These are phyloP conservation scores for Aplysia californica DNA, from an alignment of 1,140 invertebrate species.

Conservation along the genomic window DNA sequence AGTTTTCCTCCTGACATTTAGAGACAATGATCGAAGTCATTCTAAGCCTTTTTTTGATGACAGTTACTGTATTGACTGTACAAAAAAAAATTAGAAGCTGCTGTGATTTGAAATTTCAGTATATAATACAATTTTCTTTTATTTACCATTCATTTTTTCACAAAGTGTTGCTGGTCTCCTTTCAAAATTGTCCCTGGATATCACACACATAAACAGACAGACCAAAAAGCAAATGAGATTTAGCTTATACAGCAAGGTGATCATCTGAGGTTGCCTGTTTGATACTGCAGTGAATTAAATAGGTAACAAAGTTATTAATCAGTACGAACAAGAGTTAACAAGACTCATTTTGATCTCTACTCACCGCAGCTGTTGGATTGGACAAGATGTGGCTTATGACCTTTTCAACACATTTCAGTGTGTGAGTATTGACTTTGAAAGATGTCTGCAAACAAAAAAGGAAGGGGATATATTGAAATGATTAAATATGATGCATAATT, in stretches of 20 bases:
- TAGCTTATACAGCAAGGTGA: background rate
- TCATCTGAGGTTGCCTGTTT: background rate
- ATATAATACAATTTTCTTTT: too few species aligned
- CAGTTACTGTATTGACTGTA: too few species aligned
- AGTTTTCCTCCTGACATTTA: too few species aligned
- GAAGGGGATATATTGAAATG: background rate
- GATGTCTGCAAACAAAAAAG: slow-evolving; percentile 37
- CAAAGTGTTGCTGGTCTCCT: too few species aligned
- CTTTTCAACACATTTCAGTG: slow-evolving; percentile 40
- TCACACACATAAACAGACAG: background rate
- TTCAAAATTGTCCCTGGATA: background rate
- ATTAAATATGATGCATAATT: too few species aligned
- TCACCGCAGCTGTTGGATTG: slow-evolving; percentile 46
- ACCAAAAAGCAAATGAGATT: background rate
- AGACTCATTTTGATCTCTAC: slow-evolving; percentile 13
- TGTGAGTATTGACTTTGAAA: slow-evolving; percentile 33
- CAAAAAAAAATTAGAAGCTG: too few species aligned
- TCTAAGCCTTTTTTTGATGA: too few species aligned
- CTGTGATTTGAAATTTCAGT: too few species aligned
- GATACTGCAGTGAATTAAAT: background rate
- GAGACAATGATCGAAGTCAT: too few species aligned
- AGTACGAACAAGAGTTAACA: background rate
- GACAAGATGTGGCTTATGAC: slow-evolving; percentile 42
- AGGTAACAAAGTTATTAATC: background rate
- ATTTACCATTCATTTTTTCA: too few species aligned